phyloP scores from a whole-genome alignment of 2,888 invertebrate species.

The Heterodera filipjevi region DNA sequence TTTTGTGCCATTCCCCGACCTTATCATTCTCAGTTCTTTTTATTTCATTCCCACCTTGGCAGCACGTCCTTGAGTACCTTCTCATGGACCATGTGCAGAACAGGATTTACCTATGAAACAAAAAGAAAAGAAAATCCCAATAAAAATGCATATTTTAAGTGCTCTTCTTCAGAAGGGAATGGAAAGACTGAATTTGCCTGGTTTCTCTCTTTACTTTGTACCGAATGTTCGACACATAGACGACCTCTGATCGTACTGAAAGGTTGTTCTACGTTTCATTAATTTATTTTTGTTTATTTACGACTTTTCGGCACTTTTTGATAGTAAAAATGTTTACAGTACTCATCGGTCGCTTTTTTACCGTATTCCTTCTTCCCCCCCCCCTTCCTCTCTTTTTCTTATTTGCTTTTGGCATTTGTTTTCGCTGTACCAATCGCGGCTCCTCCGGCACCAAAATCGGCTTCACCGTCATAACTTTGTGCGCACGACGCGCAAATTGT shows the following conservation, averaged over 20 bases:
- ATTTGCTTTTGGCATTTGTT: not conserved
- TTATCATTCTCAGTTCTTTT: not conserved
- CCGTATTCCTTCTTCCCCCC: too few species aligned
- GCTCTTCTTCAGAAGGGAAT: too few species aligned
- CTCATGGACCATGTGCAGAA: constrained; percentile 61
- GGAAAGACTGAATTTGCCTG: too few species aligned
- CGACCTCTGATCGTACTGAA: too few species aligned
- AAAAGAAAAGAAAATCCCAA: not conserved
- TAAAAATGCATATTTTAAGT: not conserved
- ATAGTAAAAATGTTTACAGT: too few species aligned
- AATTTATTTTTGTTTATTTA: too few species aligned
- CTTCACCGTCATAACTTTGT: constrained; percentile 59
- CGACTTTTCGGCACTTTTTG: too few species aligned
- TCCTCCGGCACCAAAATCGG: constrained; percentile 65
- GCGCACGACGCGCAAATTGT: constrained; percentile 60
- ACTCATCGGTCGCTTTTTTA: too few species aligned
- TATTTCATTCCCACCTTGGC: constrained; percentile 46
- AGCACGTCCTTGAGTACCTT: constrained; percentile 62
- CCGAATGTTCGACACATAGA: too few species aligned
- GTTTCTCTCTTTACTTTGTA: too few species aligned
- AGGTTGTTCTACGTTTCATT: too few species aligned
- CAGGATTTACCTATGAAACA: constrained; percentile 46
- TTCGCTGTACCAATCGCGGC: constrained; percentile 54
- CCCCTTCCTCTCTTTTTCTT: too few species aligned
- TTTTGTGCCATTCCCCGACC: not conserved